Base-by-base conservation (phyloP, 2,888 invertebrate genomes). In the Melitaea athalia region DNA sequence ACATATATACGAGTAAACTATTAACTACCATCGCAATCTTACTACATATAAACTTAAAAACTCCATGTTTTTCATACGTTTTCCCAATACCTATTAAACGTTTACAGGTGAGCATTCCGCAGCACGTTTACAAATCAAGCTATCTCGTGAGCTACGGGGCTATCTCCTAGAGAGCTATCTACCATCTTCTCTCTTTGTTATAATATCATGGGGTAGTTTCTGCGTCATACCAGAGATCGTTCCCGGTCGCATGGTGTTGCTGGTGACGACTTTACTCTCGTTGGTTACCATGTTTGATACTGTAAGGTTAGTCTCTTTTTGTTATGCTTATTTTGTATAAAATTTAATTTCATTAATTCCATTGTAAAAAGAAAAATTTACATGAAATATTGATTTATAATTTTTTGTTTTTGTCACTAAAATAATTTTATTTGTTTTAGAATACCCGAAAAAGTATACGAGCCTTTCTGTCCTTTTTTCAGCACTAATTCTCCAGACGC, bases 141-240 rank as follows among this genome's bases (percentile, higher is more conserved):
- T 95, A 74, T 94, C 94, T 43, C 87, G 95, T 45, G 94, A 95
- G 79, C 86, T 95, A 15, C 88, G 94, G 63, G 94, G 94, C 74
- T 94, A 95, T 80, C 86, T 95, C 3, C 83, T 95, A 62, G 94
- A 95, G 84, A 94, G 94, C 78, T 95, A 95, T 82, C 83, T 95
- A 31, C 95, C 95, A 0, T 95, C 94, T 15, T 94, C 94, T 0
- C 83, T 95, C 68, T 95, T 95, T 81, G 95, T 95, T 71, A 94
- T 94, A 80, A 94, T 95, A 81, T 94, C 94, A 38, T 95, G 95
- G 95, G 94, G 95, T 72, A 94, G 94, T 77, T 95, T 95, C 85
- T 94, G 94, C 72, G 94, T 95, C 52, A 94, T 95, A 76, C 94
- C 94, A 4, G 94, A 94, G 84, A 93, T 94, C 64, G 95, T 95